Evolutionary conservation across 2,113 vertebrate genomes (phyloP).

Genomic region (Hippolais icterina): DNA sequence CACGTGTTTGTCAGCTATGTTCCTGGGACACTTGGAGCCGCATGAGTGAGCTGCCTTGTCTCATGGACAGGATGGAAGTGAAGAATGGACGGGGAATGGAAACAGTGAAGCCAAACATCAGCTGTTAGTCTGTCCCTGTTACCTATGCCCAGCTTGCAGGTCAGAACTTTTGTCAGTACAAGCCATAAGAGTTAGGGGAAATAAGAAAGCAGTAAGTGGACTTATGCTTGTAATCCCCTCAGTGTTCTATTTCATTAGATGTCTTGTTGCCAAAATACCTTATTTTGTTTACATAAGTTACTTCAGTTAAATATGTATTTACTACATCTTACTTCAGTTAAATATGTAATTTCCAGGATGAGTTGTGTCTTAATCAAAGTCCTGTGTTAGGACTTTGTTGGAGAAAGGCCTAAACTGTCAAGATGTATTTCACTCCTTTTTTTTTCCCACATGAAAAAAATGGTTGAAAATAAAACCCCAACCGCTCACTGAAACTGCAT

Average conservation of each 20-base stretch:
- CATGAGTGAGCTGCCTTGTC: background rate
- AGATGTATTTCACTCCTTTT: background rate
- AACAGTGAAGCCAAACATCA: background rate
- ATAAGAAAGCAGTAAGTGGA: background rate
- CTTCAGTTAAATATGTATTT: background rate
- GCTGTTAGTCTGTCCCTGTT: background rate
- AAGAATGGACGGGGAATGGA: background rate
- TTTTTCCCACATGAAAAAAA: background rate
- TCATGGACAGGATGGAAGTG: background rate
- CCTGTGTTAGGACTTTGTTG: background rate
- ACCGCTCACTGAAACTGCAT: fast-evolving
- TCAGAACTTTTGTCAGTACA: background rate
- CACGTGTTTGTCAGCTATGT: background rate
- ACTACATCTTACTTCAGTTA: background rate
- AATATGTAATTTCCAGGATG: background rate
- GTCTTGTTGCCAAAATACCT: background rate
- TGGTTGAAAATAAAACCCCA: background rate
- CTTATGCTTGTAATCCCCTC: background rate
- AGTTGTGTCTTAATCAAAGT: background rate
- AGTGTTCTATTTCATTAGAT: background rate
- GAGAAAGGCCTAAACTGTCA: background rate
- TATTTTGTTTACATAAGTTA: background rate
- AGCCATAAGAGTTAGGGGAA: background rate
- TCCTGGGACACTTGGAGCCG: background rate
- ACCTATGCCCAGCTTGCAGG: background rate